Percentiles rank a stretch among this genome's conserved stretches.
Conservation (phyloP, 2,797 vertebrate species). For the Eulemur rubriventer region DNA sequence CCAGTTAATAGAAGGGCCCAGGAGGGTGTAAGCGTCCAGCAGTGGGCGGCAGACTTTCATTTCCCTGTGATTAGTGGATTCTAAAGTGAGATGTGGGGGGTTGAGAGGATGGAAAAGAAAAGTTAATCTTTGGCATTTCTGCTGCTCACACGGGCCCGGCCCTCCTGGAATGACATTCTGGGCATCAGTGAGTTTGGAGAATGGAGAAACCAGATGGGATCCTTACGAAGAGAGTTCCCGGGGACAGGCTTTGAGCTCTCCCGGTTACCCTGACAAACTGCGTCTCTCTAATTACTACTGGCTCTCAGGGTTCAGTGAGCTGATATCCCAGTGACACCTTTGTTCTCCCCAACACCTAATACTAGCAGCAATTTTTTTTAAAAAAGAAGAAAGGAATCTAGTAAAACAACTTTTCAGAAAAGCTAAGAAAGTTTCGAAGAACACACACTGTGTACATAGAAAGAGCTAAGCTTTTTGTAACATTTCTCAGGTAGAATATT, state of each 20-base stretch:
- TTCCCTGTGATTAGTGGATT: neutral
- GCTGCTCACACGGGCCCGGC: neutral
- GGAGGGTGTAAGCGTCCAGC: neutral
- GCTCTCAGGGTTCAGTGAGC: neutral
- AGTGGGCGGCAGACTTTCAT: neutral
- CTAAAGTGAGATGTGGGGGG: neutral
- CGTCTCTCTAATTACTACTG: neutral
- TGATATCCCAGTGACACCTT: conserved; percentile 8
- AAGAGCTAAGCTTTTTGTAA: neutral
- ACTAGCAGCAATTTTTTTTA: neutral
- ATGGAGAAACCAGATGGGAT: neutral
- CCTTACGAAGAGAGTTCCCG: neutral
- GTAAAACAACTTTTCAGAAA: conserved; percentile 17
- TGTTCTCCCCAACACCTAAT: conserved; percentile 42
- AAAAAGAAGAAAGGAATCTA: conserved; percentile 48
- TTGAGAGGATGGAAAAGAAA: neutral
- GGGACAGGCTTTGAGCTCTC: neutral
- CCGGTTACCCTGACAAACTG: neutral
- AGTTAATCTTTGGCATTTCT: neutral
- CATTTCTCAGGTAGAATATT: neutral
- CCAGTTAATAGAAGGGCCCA: neutral
- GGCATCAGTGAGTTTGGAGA: neutral
- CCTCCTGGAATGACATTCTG: neutral
- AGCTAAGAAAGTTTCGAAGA: neutral
- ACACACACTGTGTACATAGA: neutral